phyloP scores from a whole-genome alignment of 1,140 invertebrate genomes.

The Camponotus vicinus region DNA sequence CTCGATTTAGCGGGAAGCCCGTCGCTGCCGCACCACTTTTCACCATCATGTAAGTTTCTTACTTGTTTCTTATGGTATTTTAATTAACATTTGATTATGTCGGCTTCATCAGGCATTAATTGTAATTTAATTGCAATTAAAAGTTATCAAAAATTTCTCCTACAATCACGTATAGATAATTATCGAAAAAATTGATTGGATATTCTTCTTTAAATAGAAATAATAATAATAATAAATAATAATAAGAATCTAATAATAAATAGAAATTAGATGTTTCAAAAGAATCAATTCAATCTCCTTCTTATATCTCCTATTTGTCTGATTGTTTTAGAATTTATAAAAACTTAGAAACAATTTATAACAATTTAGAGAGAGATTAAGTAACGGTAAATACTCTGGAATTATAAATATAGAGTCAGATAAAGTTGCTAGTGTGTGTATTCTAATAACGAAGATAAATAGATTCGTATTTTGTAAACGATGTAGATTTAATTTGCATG shows the following conservation, averaged over 20 bases:
- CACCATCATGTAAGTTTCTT: constrained; percentile 82
- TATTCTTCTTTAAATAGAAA: not conserved
- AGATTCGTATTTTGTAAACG: not conserved
- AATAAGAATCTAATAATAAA: too few species aligned
- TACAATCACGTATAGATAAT: not conserved
- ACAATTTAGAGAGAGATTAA: too few species aligned
- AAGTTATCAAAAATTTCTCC: too few species aligned
- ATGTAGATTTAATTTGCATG: not conserved
- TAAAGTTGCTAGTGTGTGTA: not conserved
- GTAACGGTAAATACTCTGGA: too few species aligned
- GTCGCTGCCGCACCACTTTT: constrained; percentile 82
- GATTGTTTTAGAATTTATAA: too few species aligned
- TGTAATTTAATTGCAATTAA: not conserved
- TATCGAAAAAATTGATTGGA: not conserved
- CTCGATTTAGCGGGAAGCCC: constrained; percentile 68
- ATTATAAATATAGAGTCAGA: too few species aligned
- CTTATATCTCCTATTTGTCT: not conserved
- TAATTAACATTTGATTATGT: not conserved
- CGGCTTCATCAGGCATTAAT: not conserved
- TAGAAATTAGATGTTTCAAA: too few species aligned
- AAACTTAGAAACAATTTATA: too few species aligned
- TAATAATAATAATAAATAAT: too few species aligned
- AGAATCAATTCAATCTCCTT: not conserved
- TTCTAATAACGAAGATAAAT: not conserved
- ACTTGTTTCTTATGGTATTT: not conserved